These are phyloP conservation scores for Argyrosomus japonicus DNA, from an alignment of 2,113 vertebrate species.

Conservation along the genomic window DNA sequence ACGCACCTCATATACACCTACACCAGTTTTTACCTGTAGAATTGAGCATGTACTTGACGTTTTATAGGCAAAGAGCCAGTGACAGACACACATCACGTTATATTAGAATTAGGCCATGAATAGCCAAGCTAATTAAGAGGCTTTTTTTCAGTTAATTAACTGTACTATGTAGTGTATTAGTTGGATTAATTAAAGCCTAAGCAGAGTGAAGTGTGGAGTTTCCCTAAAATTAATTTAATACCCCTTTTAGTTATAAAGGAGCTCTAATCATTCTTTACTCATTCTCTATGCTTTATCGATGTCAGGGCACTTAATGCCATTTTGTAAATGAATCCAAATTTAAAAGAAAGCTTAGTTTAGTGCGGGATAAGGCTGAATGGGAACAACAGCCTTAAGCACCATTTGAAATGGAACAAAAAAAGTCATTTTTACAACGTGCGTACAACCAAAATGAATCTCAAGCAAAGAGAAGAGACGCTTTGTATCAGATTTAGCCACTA, in stretches of 20 bases:
- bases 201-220: slow-evolving; percentile 33
- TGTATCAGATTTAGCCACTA: slow-evolving; percentile 10
- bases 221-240: slow-evolving; percentile 53
- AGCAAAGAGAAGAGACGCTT: slow-evolving; percentile 20
- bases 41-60: background rate
- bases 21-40: slow-evolving; percentile 1
- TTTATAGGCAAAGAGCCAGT: background rate
- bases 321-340: slow-evolving; percentile 46
- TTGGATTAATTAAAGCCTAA: slow-evolving; percentile 55
- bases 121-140: slow-evolving; percentile 13
- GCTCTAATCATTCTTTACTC: slow-evolving; percentile 33
- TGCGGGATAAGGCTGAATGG: background rate
- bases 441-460: slow-evolving; percentile 30
- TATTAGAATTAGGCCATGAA: slow-evolving; percentile 10
- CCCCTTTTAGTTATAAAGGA: slow-evolving; percentile 31
- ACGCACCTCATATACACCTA: background rate
- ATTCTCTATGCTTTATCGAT: slow-evolving; percentile 25
- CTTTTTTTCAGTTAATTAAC: slow-evolving; percentile 42
- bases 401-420: background rate
- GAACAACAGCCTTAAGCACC: slow-evolving; percentile 18
- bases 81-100: slow-evolving; percentile 17
- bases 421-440: background rate
- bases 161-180: slow-evolving; percentile 36
- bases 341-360: slow-evolving; percentile 34
- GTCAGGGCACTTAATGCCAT: slow-evolving; percentile 15